These are phyloP conservation scores for Nemoura dubitans DNA, from an alignment of 2,888 invertebrate genomes.

Conservation along the genomic window DNA sequence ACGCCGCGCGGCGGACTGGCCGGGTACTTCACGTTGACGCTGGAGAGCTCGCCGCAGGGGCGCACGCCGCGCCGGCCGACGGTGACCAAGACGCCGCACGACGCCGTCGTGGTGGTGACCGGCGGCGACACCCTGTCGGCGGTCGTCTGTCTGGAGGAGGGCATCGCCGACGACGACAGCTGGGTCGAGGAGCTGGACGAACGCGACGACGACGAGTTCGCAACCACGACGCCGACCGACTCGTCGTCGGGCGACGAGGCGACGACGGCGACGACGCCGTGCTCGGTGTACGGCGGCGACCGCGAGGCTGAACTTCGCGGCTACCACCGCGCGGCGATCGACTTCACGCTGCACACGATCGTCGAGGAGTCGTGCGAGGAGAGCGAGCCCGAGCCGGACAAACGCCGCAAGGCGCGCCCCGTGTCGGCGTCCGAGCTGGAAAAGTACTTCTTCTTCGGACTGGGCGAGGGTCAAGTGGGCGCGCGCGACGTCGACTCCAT, in stretches of 20 bases:
- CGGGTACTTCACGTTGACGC: slow-evolving; percentile 61
- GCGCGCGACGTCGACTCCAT: slow-evolving; percentile 62
- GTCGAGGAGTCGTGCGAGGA: slow-evolving; percentile 95
- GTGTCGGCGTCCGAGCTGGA: slow-evolving; percentile 85
- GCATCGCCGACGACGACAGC: slow-evolving; percentile 88
- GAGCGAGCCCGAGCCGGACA: slow-evolving; percentile 76
- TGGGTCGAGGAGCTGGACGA: slow-evolving; percentile 87
- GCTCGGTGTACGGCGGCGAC: slow-evolving; percentile 70
- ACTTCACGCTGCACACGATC: slow-evolving; percentile 91
- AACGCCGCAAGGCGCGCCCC: slow-evolving; percentile 67
- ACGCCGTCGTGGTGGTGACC: slow-evolving; percentile 74
- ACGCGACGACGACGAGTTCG: slow-evolving; percentile 65
- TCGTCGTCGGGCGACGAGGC: slow-evolving; percentile 64
- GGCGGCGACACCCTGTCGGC: slow-evolving; percentile 76
- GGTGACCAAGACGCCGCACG: slow-evolving; percentile 50
- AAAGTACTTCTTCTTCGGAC: slow-evolving; percentile 88
- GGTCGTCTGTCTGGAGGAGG: slow-evolving; percentile 82
- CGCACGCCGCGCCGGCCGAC: slow-evolving; percentile 49
- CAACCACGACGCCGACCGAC: slow-evolving; percentile 67
- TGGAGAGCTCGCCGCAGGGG: slow-evolving; percentile 56
- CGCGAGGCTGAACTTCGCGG: slow-evolving; percentile 83
- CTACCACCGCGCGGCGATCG: slow-evolving; percentile 84
- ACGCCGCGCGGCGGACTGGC: slow-evolving; percentile 60
- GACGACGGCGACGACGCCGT: slow-evolving; percentile 56
- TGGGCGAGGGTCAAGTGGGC: slow-evolving; percentile 67